Evolutionary conservation across 2,888 invertebrate species (phyloP), one percentile per base, ranked within the genome.

Genomic region (Lamellibrachia columna): DNA sequence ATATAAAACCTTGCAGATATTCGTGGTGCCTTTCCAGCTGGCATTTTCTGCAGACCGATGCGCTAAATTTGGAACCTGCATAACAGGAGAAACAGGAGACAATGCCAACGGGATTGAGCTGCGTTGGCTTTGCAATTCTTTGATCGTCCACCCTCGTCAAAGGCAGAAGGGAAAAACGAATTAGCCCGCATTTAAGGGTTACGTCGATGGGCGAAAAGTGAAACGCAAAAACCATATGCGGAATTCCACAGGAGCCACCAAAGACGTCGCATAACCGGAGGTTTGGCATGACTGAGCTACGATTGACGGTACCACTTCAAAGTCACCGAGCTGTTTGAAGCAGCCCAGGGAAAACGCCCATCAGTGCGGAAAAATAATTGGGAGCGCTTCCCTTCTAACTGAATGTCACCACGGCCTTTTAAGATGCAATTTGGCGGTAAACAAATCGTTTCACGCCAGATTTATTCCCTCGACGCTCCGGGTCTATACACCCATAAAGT

Each of bases 341-440:
- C 75, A 15, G n/a, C 75, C 22, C 75, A 22, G 15, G 75, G n/a
- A 75, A 75, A 22, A n/a, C 75, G 6, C 75, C 22, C 75, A 75
- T 75, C 75, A 75, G n/a, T 75, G 75, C 75, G 22, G 75, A 75
- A 3, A 22, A 15, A 75, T 75, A 75, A 75, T 75, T 75, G 75
- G 75, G 15, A 75, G 22, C 75, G 22, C n/a, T 75, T 75, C 75
- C 75, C 75, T 75, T 75, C 75, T 6, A 75, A 75, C n/a, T 75
- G 15, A 6, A 15, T n/a, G 75, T 75, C 75, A n/a, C 22, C 75
- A n/a, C 22, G 75, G 4, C 75, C 75, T 75, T 15, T 75, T 75
- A 75, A 75, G 75, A 75, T 75, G 75, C 75, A 75, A 75, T 75
- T 75, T 75, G 75, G 75, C 75, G 75, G 22, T 75, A 15, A 75